Base-by-base conservation (phyloP, 1,140 invertebrate species). In the Pogonognathellus flavescens region DNA sequence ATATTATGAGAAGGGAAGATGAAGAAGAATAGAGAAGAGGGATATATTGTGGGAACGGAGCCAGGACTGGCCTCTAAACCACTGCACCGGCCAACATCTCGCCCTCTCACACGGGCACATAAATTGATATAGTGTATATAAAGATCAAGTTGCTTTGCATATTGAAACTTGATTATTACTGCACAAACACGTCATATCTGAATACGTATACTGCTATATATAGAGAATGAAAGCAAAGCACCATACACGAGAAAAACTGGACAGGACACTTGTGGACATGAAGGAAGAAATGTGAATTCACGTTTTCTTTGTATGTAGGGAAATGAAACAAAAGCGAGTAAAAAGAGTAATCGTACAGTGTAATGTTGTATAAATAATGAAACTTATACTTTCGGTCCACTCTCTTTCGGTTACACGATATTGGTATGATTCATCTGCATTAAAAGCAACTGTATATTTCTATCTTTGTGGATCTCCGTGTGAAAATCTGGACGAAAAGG, bases 231-330 rank as follows among this genome's bases (percentile, higher is more conserved):
- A 53, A 59, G 50, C 66, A 55, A 53, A 59, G 50, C 66, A 55
- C 50, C 82, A 70, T 41, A 59, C 31, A n/a, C n/a, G n/a, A n/a
- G 83, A 57, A n/a, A 84, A 55, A 59, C 52, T 80, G 31, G 76
- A 80, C 83, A 80, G 83, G 83, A 84, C 83, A 84, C 83, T 84
- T 84, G 66, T 84, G 83, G 83, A 53, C 83, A 53, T 84, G 62
- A 52, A 70, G 49, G 62, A 76, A 76, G 70, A 76, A 76, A 50
- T 49, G 66, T 41, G 66, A 72, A 49, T 31, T 72, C 25, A 16
- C 25, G 25, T 41, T 50, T 49, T 31, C 70, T 76, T 76, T 76
- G 70, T 76, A 2, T 13, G 4, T 10, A n/a, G 11, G 13, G 7
- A 16, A 72, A 76, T 76, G 70, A 76, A 76, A 76, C 70, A 76